Evolutionary conservation across 1,140 invertebrate species (phyloP).

Genomic region (Drosophila saltans): DNA sequence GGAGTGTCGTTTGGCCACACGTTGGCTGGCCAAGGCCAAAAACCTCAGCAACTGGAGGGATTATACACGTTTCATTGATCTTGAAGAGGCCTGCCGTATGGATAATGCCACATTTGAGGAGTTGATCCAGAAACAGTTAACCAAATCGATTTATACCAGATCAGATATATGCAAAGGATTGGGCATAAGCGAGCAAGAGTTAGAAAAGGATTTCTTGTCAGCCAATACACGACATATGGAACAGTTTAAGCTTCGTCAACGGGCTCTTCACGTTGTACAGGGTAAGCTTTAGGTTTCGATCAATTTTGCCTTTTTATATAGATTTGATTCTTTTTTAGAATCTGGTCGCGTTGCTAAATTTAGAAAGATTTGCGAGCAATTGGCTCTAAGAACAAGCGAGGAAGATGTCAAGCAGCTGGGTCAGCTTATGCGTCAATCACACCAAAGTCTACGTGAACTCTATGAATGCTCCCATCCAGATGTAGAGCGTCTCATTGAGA

Average conservation of each 20-base stretch:
- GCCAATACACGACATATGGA: conserved; percentile 88
- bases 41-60: conserved; percentile 86
- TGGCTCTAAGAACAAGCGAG: conserved; percentile 48
- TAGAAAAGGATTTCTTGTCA: conserved; percentile 88
- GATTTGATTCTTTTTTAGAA: conserved; percentile 85
- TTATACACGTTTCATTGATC: conserved; percentile 86
- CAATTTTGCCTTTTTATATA: not conserved
- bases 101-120: conserved; percentile 78
- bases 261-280: conserved; percentile 92
- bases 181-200: conserved; percentile 86
- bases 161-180: conserved; percentile 89
- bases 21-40: conserved; percentile 89
- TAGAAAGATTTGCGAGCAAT: conserved; percentile 84
- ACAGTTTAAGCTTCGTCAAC: conserved; percentile 91
- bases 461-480: conserved; percentile 98
- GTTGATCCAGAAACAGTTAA: conserved; percentile 87
- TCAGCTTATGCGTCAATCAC: conserved; percentile 94
- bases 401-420: conserved; percentile 86
- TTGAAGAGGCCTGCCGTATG: conserved; percentile 87
- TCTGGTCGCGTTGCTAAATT: conserved; percentile 92
- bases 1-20: conserved; percentile 95
- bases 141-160: conserved; percentile 89
- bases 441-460: conserved; percentile 91
- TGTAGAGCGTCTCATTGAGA: conserved; percentile 92
- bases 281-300: conserved; percentile 44